These are phyloP conservation scores for Bhutanitis thaidina DNA, from an alignment of 2,888 invertebrate genomes.

Conservation along the genomic window DNA sequence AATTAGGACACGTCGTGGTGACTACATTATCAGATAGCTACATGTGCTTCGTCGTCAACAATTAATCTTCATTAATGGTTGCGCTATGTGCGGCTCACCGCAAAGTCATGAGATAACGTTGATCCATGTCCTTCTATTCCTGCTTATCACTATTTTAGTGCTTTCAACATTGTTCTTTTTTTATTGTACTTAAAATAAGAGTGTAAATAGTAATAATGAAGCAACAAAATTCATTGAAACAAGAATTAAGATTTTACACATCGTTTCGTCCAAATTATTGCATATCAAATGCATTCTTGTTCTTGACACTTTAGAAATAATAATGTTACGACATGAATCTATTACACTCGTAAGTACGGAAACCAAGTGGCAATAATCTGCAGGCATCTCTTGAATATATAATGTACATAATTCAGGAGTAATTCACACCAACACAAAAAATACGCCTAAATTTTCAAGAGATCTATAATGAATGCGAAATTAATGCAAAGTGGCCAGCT, in stretches of 20 bases:
- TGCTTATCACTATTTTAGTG: constrained; percentile 27
- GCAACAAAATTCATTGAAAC: too few species aligned
- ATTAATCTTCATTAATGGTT: constrained; percentile 76
- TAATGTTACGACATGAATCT: constrained; percentile 13
- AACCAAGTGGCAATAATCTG: constrained; percentile 26
- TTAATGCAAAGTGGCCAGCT: constrained; percentile 72
- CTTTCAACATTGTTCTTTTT: constrained; percentile 12
- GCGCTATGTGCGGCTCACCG: constrained; percentile 60
- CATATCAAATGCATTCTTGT: too few species aligned
- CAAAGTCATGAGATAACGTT: constrained; percentile 43
- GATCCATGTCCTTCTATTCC: constrained; percentile 38
- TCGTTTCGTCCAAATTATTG: too few species aligned
- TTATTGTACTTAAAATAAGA: too few species aligned
- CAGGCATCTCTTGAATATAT: constrained; percentile 29
- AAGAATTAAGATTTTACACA: too few species aligned
- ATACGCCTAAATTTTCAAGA: constrained; percentile 53
- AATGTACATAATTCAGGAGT: constrained; percentile 39
- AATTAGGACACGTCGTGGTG: constrained; percentile 15
- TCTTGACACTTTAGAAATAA: constrained; percentile 15
- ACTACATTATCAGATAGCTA: constrained; percentile 23
- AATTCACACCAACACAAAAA: constrained; percentile 57
- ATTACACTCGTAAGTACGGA: constrained; percentile 3
- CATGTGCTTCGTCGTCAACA: constrained; percentile 52
- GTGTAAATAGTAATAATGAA: too few species aligned
- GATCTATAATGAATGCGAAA: constrained; percentile 72